These are phyloP conservation scores for Morinoia aosen DNA, from an alignment of 2,888 invertebrate species.

Conservation along the genomic window DNA sequence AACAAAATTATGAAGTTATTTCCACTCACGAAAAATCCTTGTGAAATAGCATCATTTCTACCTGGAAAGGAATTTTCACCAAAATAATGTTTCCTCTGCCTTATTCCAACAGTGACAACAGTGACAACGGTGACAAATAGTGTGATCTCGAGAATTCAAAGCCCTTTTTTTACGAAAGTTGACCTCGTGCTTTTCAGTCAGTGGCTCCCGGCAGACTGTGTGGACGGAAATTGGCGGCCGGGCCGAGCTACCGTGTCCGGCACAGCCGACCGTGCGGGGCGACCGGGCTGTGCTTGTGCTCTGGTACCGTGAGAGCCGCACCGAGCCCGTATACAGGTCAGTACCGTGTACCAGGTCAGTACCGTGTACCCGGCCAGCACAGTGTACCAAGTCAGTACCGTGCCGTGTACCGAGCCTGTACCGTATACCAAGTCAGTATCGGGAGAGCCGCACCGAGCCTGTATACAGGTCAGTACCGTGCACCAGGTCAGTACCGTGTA, in stretches of 20 bases:
- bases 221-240: constrained; percentile 90
- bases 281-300: constrained; percentile 93
- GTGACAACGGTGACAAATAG: no score
- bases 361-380: constrained; percentile 88
- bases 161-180: no score
- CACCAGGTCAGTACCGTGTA: constrained; percentile 89
- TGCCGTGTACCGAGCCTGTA: constrained; percentile 87
- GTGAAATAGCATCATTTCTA: no score
- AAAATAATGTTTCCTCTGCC: no score
- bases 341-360: constrained; percentile 91
- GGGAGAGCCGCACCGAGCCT: constrained; percentile 84
- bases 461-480: constrained; percentile 95
- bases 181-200: not conserved
- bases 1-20: no score
- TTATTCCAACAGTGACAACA: no score
- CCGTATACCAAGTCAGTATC: constrained; percentile 93
- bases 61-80: no score
- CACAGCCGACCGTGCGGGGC: constrained; percentile 84
- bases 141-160: no score
- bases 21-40: no score
- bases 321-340: constrained; percentile 86
- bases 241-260: constrained; percentile 89
- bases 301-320: constrained; percentile 90
- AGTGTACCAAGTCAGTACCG: constrained; percentile 93
- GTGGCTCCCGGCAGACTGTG: constrained; percentile 71